phyloP scores from a whole-genome alignment of 2,113 vertebrate species.

The Gymnarchus niloticus region DNA sequence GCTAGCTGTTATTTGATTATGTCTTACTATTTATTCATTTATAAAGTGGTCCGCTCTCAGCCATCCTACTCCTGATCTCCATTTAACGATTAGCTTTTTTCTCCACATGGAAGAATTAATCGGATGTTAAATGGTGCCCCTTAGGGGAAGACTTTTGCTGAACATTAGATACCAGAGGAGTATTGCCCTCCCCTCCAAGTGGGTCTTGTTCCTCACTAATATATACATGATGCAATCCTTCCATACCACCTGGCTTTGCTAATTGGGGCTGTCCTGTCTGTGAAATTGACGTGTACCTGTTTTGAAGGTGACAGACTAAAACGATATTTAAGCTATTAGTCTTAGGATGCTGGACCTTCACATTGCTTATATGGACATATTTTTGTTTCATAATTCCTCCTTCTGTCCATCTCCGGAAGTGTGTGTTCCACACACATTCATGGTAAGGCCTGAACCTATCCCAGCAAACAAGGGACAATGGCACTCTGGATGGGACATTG shows the following conservation, averaged over 20 bases:
- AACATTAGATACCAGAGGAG: background rate
- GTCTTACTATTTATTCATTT: background rate
- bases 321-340: background rate
- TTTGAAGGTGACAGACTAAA: conserved; percentile 5
- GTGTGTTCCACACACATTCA: background rate
- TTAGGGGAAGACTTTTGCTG: background rate
- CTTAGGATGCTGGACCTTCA: background rate
- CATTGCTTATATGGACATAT: background rate
- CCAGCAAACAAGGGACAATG: background rate
- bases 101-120: background rate
- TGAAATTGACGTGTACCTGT: background rate
- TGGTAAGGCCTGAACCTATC: background rate
- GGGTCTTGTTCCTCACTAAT: background rate
- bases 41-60: background rate
- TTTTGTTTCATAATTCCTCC: background rate
- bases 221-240: background rate
- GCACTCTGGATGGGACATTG: background rate
- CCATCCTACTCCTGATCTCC: background rate
- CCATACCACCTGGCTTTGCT: background rate
- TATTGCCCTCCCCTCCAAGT: background rate
- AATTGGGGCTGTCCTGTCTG: background rate
- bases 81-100: background rate
- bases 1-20: background rate
- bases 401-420: background rate
- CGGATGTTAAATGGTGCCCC: background rate